Evolutionary conservation across 2,113 vertebrate genomes (phyloP).

Genomic region (Grammomys surdaster): DNA sequence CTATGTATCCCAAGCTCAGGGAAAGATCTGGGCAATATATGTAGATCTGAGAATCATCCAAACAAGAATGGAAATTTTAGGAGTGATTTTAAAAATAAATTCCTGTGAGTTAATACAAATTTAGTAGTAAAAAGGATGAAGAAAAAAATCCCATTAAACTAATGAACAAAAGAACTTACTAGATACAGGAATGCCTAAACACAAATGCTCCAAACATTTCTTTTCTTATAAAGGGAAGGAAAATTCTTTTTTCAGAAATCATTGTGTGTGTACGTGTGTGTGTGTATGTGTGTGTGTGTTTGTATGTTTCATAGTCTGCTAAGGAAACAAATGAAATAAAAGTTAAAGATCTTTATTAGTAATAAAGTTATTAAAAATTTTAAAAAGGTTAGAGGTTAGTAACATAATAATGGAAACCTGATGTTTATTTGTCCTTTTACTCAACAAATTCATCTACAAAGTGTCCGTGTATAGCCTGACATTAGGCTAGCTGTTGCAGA

Average conservation of each 20-base stretch:
- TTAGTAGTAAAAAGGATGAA: not conserved
- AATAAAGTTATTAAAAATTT: not conserved
- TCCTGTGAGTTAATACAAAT: not conserved
- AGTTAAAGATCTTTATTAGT: not conserved
- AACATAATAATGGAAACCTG: not conserved
- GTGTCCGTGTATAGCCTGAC: not conserved
- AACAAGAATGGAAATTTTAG: not conserved
- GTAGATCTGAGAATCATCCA: not conserved
- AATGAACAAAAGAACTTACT: not conserved
- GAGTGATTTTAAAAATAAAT: not conserved
- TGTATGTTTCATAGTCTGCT: not conserved
- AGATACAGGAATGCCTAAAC: not conserved
- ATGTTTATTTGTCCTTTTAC: not conserved
- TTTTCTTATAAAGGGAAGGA: not conserved
- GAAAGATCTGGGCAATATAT: not conserved
- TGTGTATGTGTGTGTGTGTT: not conserved
- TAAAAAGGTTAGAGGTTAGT: not conserved
- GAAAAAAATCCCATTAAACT: not conserved
- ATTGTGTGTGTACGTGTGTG: not conserved
- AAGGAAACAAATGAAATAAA: not conserved
- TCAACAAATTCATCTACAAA: constrained; percentile 21
- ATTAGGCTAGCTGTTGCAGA: constrained; percentile 29
- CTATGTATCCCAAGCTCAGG: not conserved
- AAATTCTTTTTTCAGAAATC: not conserved
- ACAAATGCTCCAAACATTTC: not conserved